A percentile compares a stretch with the other conserved stretches of the same genome.
phyloP scores from a whole-genome alignment of 2,888 invertebrate species.

The Amphiduros pacificus region DNA sequence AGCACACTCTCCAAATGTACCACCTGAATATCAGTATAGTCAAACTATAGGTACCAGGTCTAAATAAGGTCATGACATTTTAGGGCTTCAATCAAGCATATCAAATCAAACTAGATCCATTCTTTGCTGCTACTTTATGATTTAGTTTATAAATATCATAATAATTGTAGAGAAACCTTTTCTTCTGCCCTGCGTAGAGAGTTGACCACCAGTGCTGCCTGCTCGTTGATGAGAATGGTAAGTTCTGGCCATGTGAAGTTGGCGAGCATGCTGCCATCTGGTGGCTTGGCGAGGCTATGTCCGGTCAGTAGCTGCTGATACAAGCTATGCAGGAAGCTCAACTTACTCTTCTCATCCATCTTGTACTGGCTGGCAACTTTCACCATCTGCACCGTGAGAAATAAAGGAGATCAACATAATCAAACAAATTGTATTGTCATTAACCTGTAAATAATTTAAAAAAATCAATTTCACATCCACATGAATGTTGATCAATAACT shows the following conservation, averaged over 20 bases:
- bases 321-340: conserved; percentile 47
- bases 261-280: conserved; percentile 32
- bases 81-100: too few relatives aligned
- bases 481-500: too few relatives aligned
- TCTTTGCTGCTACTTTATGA: too few relatives aligned
- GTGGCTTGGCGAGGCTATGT: conserved; percentile 32
- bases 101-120: too few relatives aligned
- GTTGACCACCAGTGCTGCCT: conserved; percentile 42
- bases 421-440: too few relatives aligned
- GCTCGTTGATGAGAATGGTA: conserved; percentile 47
- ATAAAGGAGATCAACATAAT: too few relatives aligned
- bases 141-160: too few relatives aligned
- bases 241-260: conserved; percentile 46
- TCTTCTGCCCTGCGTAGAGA: conserved; percentile 40
- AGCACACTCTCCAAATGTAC: conserved; percentile 38
- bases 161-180: too few relatives aligned
- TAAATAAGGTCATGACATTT: neutral
- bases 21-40: conserved; percentile 30
- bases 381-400: conserved; percentile 7
- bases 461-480: too few relatives aligned
- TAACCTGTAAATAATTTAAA: too few relatives aligned
- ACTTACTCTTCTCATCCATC: conserved; percentile 17
- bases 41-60: neutral
- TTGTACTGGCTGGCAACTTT: conserved; percentile 19
- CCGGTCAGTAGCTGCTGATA: conserved; percentile 47